Conservation (phyloP, 2,113 vertebrate genomes). For the Copsychus sechellarum region DNA sequence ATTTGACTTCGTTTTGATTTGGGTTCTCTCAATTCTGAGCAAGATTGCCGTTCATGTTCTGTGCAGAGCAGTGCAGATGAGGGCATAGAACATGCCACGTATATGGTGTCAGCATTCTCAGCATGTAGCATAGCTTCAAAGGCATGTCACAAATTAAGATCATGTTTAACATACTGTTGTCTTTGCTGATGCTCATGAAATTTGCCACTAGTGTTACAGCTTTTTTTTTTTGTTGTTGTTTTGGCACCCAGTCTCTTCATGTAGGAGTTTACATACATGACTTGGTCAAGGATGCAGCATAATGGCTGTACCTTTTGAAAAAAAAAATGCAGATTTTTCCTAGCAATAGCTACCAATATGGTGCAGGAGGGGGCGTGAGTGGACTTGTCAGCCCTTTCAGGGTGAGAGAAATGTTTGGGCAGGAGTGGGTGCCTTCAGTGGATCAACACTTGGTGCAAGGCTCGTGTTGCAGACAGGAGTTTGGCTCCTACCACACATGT, state of each 20-base stretch:
- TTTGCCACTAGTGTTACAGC: neutral
- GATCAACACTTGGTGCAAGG: neutral
- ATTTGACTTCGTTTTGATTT: neutral
- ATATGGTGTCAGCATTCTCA: slow-evolving; percentile 32
- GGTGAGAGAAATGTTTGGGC: neutral
- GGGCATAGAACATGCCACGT: neutral
- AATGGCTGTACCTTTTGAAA: neutral
- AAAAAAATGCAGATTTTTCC: neutral
- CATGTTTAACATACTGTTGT: neutral
- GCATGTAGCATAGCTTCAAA: neutral
- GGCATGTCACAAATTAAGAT: slow-evolving; percentile 34
- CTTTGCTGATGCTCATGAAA: slow-evolving; percentile 46
- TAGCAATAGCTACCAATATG: neutral
- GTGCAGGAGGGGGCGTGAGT: neutral
- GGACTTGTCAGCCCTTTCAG: neutral
- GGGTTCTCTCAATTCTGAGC: neutral
- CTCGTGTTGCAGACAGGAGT: neutral
- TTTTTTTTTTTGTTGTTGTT: neutral
- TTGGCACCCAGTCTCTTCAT: neutral
- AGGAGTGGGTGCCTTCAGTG: neutral
- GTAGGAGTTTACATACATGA: neutral
- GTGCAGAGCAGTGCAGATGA: neutral
- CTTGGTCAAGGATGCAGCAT: neutral
- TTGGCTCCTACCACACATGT: neutral
- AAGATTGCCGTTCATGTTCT: neutral